Evolutionary conservation across 2,113 vertebrate genomes (phyloP), one percentile per base, ranked within the genome.

Genomic region (Charadrius vociferus): DNA sequence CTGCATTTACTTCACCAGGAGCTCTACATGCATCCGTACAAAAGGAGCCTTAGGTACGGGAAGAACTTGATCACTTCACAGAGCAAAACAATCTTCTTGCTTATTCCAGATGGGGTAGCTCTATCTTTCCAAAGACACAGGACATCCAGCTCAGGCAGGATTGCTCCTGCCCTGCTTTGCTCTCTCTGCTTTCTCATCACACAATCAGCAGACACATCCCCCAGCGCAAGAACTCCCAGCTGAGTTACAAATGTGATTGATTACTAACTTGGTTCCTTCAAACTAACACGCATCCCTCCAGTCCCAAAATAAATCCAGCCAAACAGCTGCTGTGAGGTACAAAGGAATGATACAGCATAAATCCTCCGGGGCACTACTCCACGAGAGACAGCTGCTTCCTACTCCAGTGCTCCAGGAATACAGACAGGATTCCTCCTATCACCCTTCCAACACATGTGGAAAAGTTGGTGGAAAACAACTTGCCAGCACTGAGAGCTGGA

Each of bases 181-280:
- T 92, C 9, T 82, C 91, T 83, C 87, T 92, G 71, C 94, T 95
- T 93, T 91, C 72, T 70, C 86, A 77, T 92, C 80, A 91, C 86
- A 95, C 71, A 43, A 68, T 56, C 75, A 81, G 55, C 53, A 81
- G 75, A 92, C 45, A n/a, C 53, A 70, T 78, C 55, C 37, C 45
- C 34, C 45, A 47, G 1, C 23, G 79, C 19, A 61, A 90, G 55
- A 90, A 43, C 59, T 73, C 93, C 93, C 86, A 90, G 71, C 88
- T 81, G 91, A 81, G 91, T 81, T 86, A 81, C 75, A 81, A 92
- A 88, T 82, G 80, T 73, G 86, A 93, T 61, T 73, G 71, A 93
- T 88, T 83, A 93, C 63, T 86, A 81, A 90, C 74, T 93, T 77
- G 45, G 53, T 90, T 90, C 75, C 43, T 93, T 90, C 81, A 52